Evolutionary conservation across 2,113 vertebrate genomes (phyloP).

Genomic region (Heptranchias perlo): DNA sequence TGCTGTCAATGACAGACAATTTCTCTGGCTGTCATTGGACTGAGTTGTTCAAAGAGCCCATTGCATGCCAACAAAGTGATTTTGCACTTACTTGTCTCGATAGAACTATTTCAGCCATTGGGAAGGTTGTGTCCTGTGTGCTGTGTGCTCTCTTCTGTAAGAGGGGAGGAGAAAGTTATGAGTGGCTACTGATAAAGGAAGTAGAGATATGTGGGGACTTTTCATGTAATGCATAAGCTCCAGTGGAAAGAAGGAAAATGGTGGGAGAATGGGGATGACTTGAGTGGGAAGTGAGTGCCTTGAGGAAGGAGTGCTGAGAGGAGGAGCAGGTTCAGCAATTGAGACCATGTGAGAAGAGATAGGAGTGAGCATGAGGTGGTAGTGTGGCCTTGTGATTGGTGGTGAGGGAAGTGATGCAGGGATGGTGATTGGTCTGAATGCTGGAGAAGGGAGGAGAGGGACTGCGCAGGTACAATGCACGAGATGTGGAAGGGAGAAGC

Average conservation of each 20-base stretch:
- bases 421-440: no score
- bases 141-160: background rate
- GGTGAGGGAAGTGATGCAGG: no score
- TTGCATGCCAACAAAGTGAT: background rate
- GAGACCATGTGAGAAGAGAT: background rate
- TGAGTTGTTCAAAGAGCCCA: background rate
- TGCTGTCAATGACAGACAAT: background rate
- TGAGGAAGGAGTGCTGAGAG: background rate
- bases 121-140: no score
- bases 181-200: background rate
- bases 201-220: background rate
- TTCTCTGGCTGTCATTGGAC: background rate
- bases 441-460: no score
- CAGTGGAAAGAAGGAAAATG: background rate
- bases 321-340: background rate
- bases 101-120: no score
- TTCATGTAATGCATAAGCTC: background rate
- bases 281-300: background rate
- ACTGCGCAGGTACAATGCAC: no score
- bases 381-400: no score
- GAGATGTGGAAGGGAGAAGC: no score
- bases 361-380: no score
- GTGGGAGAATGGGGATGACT: no score
- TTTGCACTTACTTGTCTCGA: no score
- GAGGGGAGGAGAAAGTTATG: background rate